These are phyloP conservation scores for Muntiacus muntjak DNA, from an alignment of 2,113 vertebrate genomes.

Conservation along the genomic window DNA sequence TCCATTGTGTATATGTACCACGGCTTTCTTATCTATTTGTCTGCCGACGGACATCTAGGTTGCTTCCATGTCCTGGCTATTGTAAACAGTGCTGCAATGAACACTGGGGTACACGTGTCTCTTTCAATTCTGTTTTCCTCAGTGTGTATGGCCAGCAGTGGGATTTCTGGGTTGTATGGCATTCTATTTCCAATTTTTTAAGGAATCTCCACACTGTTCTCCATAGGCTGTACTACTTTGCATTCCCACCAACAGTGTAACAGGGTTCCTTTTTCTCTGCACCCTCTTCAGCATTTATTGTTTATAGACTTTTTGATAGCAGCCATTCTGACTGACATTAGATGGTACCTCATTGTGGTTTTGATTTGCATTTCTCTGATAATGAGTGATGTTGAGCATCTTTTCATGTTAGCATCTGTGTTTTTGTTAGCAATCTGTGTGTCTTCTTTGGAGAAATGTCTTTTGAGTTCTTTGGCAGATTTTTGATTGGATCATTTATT, in stretches of 20 bases:
- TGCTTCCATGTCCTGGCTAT: neutral
- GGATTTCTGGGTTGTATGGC: neutral
- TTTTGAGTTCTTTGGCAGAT: too few relatives aligned
- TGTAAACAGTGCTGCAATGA: neutral
- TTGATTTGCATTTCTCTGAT: neutral
- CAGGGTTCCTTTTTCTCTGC: neutral
- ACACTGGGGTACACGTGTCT: fast-evolving
- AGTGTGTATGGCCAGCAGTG: neutral
- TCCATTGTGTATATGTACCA: neutral
- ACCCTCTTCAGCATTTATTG: neutral
- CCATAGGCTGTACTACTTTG: neutral
- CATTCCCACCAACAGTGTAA: neutral
- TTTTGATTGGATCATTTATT: too few relatives aligned
- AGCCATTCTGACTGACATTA: neutral
- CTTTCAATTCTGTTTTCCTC: neutral
- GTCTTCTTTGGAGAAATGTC: neutral
- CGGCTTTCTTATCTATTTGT: fast-evolving
- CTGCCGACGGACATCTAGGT: neutral
- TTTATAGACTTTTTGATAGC: neutral
- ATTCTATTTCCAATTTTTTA: neutral
- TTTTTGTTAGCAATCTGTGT: neutral
- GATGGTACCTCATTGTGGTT: neutral
- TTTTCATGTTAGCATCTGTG: neutral
- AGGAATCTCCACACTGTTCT: neutral
- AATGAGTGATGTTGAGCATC: neutral